phyloP scores from a whole-genome alignment of 2,113 vertebrate species.

The Seriola quinqueradiata region DNA sequence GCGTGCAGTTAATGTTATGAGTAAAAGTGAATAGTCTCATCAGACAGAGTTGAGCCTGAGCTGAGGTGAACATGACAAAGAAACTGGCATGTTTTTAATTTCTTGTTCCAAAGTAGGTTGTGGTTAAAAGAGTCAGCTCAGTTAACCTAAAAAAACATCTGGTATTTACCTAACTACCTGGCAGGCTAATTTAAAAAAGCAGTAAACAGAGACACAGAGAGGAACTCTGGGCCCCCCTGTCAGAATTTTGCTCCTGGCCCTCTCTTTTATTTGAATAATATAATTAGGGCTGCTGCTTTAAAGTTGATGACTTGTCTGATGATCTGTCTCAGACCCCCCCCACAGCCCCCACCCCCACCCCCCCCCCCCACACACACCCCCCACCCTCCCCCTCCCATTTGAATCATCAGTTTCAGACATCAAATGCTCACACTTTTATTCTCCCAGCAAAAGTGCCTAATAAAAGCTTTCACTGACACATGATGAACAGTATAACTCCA shows the following conservation, averaged over 20 bases:
- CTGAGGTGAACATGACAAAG: slow-evolving; percentile 4
- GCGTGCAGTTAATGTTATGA: background rate
- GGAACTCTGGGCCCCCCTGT: background rate
- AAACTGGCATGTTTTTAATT: background rate
- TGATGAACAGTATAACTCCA: slow-evolving; percentile 16
- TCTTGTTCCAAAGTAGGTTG: slow-evolving; percentile 17
- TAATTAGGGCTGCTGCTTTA: slow-evolving; percentile 15
- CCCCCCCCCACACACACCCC: background rate
- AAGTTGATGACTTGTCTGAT: slow-evolving; percentile 4
- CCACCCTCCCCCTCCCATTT: background rate
- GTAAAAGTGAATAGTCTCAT: background rate
- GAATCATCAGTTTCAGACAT: slow-evolving; percentile 16
- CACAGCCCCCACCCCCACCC: too few species aligned
- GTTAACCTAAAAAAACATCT: slow-evolving; percentile 7
- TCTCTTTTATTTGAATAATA: slow-evolving; percentile 17
- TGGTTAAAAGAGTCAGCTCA: slow-evolving; percentile 9
- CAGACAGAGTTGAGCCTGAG: background rate
- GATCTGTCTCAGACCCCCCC: background rate
- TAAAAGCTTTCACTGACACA: slow-evolving; percentile 33
- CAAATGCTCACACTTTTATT: background rate
- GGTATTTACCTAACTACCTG: background rate
- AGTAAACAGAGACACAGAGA: background rate
- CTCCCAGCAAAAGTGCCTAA: slow-evolving; percentile 7
- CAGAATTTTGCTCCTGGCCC: slow-evolving; percentile 5
- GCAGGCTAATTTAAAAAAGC: slow-evolving; percentile 27